Evolutionary conservation across 1,140 invertebrate genomes (phyloP).

Genomic region (Cotesia glomerata): DNA sequence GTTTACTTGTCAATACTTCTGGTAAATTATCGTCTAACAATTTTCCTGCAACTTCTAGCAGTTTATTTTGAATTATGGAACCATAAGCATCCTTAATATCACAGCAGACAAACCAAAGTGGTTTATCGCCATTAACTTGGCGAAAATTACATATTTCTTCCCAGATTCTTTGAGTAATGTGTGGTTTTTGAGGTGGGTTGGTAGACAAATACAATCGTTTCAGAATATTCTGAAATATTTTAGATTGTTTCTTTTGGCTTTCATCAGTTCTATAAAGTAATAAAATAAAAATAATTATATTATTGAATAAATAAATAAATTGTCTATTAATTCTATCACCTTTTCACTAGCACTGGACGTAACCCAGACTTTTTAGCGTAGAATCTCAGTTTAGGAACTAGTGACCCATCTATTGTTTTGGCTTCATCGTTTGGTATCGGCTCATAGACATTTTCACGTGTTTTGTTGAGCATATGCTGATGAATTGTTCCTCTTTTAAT

Average conservation of each 20-base stretch:
- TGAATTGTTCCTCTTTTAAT: neutral
- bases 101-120: conserved; percentile 12
- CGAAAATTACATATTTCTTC: neutral
- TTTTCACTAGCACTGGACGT: neutral
- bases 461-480: neutral
- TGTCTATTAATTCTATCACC: neutral
- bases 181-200: neutral
- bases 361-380: neutral
- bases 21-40: neutral
- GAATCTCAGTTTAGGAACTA: neutral
- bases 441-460: neutral
- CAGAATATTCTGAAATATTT: neutral
- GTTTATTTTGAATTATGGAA: neutral
- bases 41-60: neutral
- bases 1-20: neutral
- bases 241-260: neutral
- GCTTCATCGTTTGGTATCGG: neutral
- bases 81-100: conserved; percentile 20
- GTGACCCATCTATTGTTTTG: too few relatives aligned
- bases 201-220: neutral
- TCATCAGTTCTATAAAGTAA: neutral
- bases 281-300: neutral
- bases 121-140: neutral
- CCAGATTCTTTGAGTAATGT: neutral
- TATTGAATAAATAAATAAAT: neutral